Base-by-base conservation (phyloP, 2,797 vertebrate genomes). In the Galagoides demidoff region DNA sequence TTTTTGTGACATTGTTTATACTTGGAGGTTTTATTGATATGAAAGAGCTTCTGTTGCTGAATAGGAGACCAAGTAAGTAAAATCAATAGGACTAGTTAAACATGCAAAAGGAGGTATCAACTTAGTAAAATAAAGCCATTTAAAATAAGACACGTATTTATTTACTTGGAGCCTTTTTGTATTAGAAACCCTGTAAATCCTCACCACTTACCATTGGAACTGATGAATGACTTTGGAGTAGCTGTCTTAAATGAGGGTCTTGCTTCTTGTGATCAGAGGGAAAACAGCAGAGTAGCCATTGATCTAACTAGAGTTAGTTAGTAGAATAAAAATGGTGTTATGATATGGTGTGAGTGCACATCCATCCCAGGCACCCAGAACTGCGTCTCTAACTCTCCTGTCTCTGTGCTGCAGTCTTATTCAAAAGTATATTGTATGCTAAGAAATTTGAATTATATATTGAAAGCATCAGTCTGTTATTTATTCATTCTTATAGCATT, bases 61-160 rank as follows among this genome's bases (percentile, higher is more conserved):
- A 22, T 90, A 61, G 23, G 63, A 77, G 55, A 74, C 55, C 85
- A 94, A 3, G 34, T 63, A 81, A 93, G 39, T 90, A 83, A 89
- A 94, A 91, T 89, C 43, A 77, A 8, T 45, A 43, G n/a, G 6
- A 73, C 78, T 68, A 85, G 16, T 39, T 92, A 25, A 8, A 71
- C 25, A 52, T 90, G 52, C n/a, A 76, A 89, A 85, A 92, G 31
- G 43, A 77, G 31, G 31, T 78, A 63, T 76, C 74, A 29, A 1
- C 87, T 93, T 88, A 66, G 16, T 84, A 71, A 86, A 95, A 87
- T 78, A 83, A 89, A 95, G 31, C 39, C 9, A 63, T 82, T 64
- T 94, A 79, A 92, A 95, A 14, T 52, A 84, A 90, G 39, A 74
- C 23, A 95, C 27, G 55, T 39, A 61, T 57, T 90, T 70, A 61